phyloP scores from a whole-genome alignment of 2,888 invertebrate genomes.

The Cremastobaeus sp. region DNA sequence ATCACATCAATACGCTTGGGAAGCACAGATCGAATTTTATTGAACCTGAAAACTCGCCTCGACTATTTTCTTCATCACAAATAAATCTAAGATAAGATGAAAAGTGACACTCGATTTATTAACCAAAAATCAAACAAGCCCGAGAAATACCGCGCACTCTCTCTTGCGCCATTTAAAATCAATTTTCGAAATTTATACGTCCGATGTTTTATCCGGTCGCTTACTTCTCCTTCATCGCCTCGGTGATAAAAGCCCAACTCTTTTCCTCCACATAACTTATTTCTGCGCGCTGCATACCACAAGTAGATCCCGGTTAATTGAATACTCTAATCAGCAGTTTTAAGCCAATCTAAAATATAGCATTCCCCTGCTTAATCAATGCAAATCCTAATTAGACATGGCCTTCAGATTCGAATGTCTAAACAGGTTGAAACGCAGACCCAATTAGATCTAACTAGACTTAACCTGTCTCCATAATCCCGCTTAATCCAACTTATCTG shows the following conservation, averaged over 20 bases:
- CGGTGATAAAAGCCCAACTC: too few species aligned
- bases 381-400: constrained; percentile 36
- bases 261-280: too few species aligned
- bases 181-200: too few species aligned
- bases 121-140: too few species aligned
- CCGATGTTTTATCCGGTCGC: too few species aligned
- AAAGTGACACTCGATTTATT: too few species aligned
- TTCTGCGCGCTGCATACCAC: too few species aligned
- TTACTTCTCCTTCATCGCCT: too few species aligned
- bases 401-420: constrained; percentile 13
- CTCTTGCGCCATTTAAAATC: too few species aligned
- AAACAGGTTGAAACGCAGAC: constrained; percentile 13
- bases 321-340: not conserved
- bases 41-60: constrained; percentile 2
- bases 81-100: too few species aligned
- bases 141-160: too few species aligned
- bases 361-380: constrained; percentile 10
- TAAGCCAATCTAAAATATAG: not conserved
- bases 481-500: constrained; percentile 23
- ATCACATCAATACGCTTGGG: constrained; percentile 10
- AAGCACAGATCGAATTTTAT: constrained; percentile 19
- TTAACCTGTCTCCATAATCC: constrained; percentile 4
- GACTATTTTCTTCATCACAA: constrained; percentile 10
- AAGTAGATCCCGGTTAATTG: too few species aligned
- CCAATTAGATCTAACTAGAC: constrained; percentile 30